Conservation (phyloP, 2,888 invertebrate genomes). For the Dasysyrphus tricinctus region DNA sequence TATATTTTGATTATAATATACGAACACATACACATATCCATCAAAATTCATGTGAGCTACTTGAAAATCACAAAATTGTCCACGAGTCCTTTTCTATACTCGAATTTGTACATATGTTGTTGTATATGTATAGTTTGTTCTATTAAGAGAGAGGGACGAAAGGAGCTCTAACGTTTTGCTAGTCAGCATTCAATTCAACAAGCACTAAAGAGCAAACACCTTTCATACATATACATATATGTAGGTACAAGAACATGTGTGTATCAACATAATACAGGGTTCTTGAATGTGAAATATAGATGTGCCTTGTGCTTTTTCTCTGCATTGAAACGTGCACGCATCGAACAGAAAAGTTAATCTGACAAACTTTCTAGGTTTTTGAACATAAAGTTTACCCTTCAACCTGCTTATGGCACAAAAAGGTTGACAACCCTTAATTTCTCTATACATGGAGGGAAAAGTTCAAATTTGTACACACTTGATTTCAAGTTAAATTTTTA, state of each 20-base stretch:
- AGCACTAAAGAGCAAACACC: slow-evolving; percentile 56
- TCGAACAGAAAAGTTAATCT: slow-evolving; percentile 53
- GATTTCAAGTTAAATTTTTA: not conserved
- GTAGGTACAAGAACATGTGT: too few species aligned
- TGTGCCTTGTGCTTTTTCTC: not conserved
- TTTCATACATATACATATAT: slow-evolving; percentile 35
- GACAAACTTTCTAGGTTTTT: slow-evolving; percentile 35
- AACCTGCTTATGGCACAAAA: slow-evolving; percentile 8
- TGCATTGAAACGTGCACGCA: slow-evolving; percentile 52
- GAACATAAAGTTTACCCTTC: slow-evolving; percentile 6
- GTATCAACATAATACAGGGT: not conserved
- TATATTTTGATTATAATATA: not conserved
- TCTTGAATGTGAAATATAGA: not conserved
- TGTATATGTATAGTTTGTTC: not conserved
- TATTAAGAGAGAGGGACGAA: not conserved
- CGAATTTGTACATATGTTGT: not conserved
- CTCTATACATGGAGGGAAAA: slow-evolving; percentile 26
- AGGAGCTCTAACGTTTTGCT: slow-evolving; percentile 36
- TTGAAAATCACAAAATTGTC: slow-evolving; percentile 51
- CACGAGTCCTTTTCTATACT: slow-evolving; percentile 27
- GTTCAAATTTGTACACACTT: not conserved
- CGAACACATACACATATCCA: slow-evolving; percentile 25
- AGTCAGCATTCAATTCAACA: slow-evolving; percentile 51
- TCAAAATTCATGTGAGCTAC: slow-evolving; percentile 63
- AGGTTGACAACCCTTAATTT: slow-evolving; percentile 54